phyloP scores from a whole-genome alignment of 2,888 invertebrate species.

The Ceraclea dissimilis region DNA sequence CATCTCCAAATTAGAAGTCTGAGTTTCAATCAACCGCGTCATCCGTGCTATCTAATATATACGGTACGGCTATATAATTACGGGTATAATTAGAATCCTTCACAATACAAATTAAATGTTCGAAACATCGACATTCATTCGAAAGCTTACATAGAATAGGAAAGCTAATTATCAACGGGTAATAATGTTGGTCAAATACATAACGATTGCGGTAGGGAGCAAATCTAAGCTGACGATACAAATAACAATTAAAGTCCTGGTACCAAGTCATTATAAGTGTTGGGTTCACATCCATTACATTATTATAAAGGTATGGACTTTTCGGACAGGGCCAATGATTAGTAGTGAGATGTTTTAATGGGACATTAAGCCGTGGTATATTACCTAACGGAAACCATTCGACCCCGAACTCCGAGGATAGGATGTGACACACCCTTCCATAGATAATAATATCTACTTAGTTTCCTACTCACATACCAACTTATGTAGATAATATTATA shows the following conservation, averaged over 20 bases:
- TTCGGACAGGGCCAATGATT: conserved; percentile 12
- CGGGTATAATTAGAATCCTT: too few species aligned
- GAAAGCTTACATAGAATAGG: too few species aligned
- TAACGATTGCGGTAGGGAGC: neutral
- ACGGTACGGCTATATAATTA: too few species aligned
- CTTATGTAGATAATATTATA: too few species aligned
- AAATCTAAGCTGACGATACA: conserved; percentile 10
- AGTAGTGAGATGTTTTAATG: conserved; percentile 20
- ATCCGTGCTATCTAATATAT: too few species aligned
- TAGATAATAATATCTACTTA: neutral
- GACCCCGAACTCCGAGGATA: conserved; percentile 2
- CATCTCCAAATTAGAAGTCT: too few species aligned
- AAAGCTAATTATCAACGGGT: neutral
- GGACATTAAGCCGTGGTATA: conserved; percentile 21
- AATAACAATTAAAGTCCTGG: conserved; percentile 12
- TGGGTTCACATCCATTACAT: conserved; percentile 2
- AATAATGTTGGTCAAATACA: neutral
- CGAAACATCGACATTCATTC: too few species aligned
- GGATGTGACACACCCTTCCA: conserved; percentile 2
- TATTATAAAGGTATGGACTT: conserved; percentile 3
- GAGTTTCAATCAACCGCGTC: too few species aligned
- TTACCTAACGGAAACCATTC: conserved; percentile 19
- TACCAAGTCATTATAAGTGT: conserved; percentile 5
- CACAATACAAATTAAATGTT: too few species aligned
- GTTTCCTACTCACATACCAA: too few species aligned